Conservation (phyloP, 2,888 invertebrate genomes). For the Agrochola lychnidis region DNA sequence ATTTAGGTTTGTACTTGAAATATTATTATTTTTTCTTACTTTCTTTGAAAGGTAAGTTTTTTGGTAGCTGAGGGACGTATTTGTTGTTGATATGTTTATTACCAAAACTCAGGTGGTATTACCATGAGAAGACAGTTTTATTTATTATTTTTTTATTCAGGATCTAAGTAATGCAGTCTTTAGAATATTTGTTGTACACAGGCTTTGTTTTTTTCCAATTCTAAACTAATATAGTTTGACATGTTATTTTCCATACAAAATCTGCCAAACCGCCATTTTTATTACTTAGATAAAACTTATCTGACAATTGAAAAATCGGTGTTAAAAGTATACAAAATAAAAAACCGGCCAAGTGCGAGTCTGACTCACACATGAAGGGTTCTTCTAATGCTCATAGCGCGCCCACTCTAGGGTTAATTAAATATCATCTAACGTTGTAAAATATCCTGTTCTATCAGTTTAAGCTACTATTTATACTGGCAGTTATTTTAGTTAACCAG, state of each 20-base stretch:
- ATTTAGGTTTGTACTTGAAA: conserved; percentile 33
- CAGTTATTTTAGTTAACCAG: no score
- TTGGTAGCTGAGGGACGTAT: not conserved
- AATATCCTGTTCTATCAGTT: no score
- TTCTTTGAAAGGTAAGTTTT: not conserved
- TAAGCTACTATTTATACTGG: no score
- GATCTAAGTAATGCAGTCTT: not conserved
- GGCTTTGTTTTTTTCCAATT: not conserved
- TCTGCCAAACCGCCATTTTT: not conserved
- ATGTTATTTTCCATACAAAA: not conserved
- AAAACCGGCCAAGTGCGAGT: not conserved
- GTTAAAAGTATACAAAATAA: not conserved
- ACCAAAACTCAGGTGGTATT: not conserved
- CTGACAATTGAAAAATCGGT: not conserved
- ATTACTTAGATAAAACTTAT: not conserved
- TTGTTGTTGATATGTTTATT: conserved; percentile 8
- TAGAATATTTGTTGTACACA: not conserved
- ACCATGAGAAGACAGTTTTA: not conserved
- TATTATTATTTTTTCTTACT: no score
- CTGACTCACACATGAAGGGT: no score
- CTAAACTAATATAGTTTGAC: not conserved
- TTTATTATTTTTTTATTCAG: not conserved
- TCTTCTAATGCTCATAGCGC: no score
- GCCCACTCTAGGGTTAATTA: no score
- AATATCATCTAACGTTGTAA: no score